Evolutionary conservation across 2,113 vertebrate genomes (phyloP).

Genomic region (Myrmecophaga tridactyla): DNA sequence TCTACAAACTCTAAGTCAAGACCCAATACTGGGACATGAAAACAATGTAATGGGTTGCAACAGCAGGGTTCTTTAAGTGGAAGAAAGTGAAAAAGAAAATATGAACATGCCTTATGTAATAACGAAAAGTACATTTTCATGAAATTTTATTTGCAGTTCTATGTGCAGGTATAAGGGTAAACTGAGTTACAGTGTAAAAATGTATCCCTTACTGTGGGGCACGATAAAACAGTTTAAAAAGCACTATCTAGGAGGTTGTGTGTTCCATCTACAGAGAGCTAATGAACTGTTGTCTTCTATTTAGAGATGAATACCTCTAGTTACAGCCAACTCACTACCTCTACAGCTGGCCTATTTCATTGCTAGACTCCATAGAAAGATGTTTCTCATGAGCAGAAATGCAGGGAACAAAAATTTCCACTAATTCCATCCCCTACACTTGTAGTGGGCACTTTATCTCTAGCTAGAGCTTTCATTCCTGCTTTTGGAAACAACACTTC

Average conservation of each 20-base stretch:
- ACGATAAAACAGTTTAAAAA: background rate
- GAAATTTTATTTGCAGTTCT: background rate
- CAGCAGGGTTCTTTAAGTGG: background rate
- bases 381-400: background rate
- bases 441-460: background rate
- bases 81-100: slow-evolving; percentile 21
- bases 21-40: background rate
- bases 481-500: background rate
- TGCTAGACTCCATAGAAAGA: background rate
- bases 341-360: background rate
- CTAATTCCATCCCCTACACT: background rate
- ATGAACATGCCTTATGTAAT: background rate
- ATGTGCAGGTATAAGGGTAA: background rate
- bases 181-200: background rate
- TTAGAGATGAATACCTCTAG: background rate
- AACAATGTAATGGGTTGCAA: background rate
- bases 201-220: background rate
- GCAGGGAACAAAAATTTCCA: background rate
- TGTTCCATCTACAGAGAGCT: background rate
- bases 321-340: background rate
- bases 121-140: background rate
- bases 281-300: background rate
- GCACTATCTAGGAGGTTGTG: background rate
- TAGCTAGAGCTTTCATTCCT: background rate
- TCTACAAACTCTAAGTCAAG: background rate